Base-by-base conservation (phyloP, 2,888 invertebrate species). In the Volucella zonaria region DNA sequence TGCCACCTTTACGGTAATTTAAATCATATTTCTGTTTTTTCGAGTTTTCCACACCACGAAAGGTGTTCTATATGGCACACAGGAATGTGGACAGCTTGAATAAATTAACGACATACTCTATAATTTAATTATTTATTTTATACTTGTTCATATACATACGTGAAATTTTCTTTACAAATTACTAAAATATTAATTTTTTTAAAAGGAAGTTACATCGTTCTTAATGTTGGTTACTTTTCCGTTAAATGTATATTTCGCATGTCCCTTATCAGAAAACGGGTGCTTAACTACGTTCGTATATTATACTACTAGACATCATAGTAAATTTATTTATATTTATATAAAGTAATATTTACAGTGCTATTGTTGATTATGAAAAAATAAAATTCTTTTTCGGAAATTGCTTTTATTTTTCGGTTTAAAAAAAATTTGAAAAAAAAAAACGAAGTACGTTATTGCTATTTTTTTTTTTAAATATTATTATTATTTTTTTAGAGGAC, bases 81-180 rank as follows among this genome's bases (percentile, higher is more conserved):
- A 6, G 31, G 6, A 31, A 31, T 31, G 31, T 31, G 6, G 31
- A 31, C 6, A 31, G 0, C 6, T 31, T 31, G 6, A 31, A 31
- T 6, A 31, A 31, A 31, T 31, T 31, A 31, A 59, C 12, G 14
- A 49, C 8, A 47, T 8, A 49, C 6, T 6, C 0, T 40, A 77
- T 70, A 70, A 70, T 64, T 79, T 73, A 73, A 61, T 59, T 76
- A 11, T 79, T 67, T 79, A 79, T 73, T 79, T 73, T 79, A 59
- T 66, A 66, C 15, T 79, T 49, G 71, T 66, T 79, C 73, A 73
- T 43, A 75, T 56, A 49, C 15, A 38, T 66, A 64, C 56, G 42
- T 62, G 52, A 71, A 79, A 59, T 71, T 66, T 71, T 66, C 66
- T 73, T 79, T 73, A 79, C 79, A 79, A 71, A 73, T 79, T 73